These are phyloP conservation scores for Lepidothrix coronata DNA, from an alignment of 2,113 vertebrate species.

Conservation along the genomic window DNA sequence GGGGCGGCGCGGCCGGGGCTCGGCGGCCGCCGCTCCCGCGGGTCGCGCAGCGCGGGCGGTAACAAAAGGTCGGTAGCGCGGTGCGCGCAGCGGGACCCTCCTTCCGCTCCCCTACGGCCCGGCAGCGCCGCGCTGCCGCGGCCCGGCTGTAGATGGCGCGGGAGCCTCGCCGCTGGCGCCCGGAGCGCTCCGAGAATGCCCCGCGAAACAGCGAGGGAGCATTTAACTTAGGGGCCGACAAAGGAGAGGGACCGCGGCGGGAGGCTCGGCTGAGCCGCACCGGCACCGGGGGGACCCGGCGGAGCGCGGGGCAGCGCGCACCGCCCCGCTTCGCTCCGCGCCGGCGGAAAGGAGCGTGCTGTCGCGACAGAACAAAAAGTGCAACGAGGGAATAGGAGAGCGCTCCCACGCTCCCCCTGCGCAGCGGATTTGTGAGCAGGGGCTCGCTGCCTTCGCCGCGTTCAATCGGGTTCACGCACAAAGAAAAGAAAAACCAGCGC, in stretches of 20 bases:
- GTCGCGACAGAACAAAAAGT: slow-evolving; percentile 37
- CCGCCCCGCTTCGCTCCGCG: not conserved
- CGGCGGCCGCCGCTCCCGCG: not conserved
- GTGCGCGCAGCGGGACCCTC: not conserved
- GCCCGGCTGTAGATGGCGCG: slow-evolving; percentile 70
- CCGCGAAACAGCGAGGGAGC: slow-evolving; percentile 39
- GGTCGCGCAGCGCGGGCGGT: not conserved
- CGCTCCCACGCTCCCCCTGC: slow-evolving; percentile 12
- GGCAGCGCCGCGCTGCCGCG: slow-evolving; percentile 19
- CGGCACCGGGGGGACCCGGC: not conserved
- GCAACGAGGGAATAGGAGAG: not conserved
- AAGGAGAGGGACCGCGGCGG: not conserved
- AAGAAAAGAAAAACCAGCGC: not conserved
- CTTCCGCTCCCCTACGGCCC: not conserved
- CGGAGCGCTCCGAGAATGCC: slow-evolving; percentile 25
- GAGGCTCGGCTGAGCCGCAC: not conserved
- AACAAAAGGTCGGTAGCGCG: slow-evolving; percentile 14
- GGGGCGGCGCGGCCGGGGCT: not conserved
- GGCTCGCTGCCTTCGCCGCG: not conserved
- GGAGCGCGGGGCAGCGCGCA: not conserved
- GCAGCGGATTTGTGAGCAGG: not conserved
- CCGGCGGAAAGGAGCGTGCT: not conserved
- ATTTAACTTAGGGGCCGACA: slow-evolving; percentile 43
- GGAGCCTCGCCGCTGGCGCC: slow-evolving; percentile 19
- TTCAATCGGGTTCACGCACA: not conserved